Evolutionary conservation across 1,140 invertebrate genomes (phyloP).

Genomic region (Diprion similis): DNA sequence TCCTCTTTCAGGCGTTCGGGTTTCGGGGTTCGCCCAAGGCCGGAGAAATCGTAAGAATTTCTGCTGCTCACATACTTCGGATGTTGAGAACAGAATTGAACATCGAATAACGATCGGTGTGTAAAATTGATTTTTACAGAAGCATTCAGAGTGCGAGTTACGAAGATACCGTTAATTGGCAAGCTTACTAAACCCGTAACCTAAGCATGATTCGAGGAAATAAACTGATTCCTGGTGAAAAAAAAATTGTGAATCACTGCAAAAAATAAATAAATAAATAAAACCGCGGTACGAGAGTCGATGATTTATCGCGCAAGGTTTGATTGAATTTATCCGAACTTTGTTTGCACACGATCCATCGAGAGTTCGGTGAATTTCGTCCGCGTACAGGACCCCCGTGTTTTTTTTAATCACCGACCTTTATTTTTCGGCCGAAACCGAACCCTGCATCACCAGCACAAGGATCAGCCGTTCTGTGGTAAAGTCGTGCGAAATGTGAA

Average conservation of each 20-base stretch:
- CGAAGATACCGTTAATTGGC: conserved; percentile 46
- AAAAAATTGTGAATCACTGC: neutral
- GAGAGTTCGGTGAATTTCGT: neutral
- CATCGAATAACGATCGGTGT: too few relatives aligned
- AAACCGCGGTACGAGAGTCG: conserved; percentile 37
- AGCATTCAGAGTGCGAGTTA: conserved; percentile 20
- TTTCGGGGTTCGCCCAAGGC: too few relatives aligned
- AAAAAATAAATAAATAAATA: conserved; percentile 34
- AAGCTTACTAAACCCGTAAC: conserved; percentile 7
- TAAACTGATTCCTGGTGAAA: too few relatives aligned
- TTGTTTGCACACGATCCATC: conserved; percentile 35
- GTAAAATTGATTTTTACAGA: neutral
- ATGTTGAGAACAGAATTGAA: too few relatives aligned
- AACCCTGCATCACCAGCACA: neutral
- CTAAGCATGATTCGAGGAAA: too few relatives aligned
- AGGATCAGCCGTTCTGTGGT: neutral
- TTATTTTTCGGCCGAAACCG: neutral
- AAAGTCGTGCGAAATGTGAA: neutral
- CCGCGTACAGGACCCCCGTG: conserved; percentile 20
- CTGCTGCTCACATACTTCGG: too few relatives aligned
- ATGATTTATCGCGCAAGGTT: conserved; percentile 55
- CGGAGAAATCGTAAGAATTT: too few relatives aligned
- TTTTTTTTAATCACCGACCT: neutral
- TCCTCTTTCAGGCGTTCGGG: too few relatives aligned
- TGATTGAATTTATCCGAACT: conserved; percentile 52